Percentiles rank a stretch among this genome's conserved stretches.
Evolutionary conservation across 2,797 vertebrate species (phyloP).

Genomic region (Crenuchus spilurus): DNA sequence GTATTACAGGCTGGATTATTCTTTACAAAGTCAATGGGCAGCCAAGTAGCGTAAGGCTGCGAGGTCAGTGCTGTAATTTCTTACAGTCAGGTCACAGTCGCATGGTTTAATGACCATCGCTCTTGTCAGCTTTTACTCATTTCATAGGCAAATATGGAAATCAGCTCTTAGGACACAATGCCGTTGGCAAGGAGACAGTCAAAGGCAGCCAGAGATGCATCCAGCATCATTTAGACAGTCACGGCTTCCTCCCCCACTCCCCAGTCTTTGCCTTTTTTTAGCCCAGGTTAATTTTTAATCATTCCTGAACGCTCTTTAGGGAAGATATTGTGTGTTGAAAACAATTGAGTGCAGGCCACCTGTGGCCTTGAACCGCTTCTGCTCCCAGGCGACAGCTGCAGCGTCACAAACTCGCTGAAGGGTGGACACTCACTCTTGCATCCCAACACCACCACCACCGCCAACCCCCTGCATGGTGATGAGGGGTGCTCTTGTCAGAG

Average conservation of each 20-base stretch:
- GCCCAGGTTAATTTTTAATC: slow-evolving; percentile 73
- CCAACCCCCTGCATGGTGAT: background rate
- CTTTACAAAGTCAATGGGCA: background rate
- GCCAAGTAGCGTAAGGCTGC: background rate
- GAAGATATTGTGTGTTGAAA: slow-evolving; percentile 70
- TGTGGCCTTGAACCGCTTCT: slow-evolving; percentile 71
- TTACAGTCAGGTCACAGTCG: background rate
- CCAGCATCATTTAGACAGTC: background rate
- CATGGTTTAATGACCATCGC: background rate
- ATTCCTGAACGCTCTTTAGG: slow-evolving; percentile 70
- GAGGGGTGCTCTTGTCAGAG: slow-evolving; percentile 3
- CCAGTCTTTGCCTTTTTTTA: slow-evolving; percentile 61
- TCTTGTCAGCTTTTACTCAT: background rate
- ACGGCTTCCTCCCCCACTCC: slow-evolving; percentile 36
- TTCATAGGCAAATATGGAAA: slow-evolving; percentile 45
- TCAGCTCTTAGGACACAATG: slow-evolving; percentile 36
- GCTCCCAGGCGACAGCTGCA: slow-evolving; percentile 67
- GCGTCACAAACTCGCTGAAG: slow-evolving; percentile 23
- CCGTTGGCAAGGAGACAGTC: slow-evolving; percentile 45
- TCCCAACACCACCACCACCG: background rate
- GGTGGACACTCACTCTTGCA: background rate
- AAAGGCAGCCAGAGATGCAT: slow-evolving; percentile 34
- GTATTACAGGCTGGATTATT: background rate
- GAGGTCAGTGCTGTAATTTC: background rate
- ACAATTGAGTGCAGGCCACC: slow-evolving; percentile 71